Base-by-base conservation (phyloP, 2,797 vertebrate species). In the Gila robusta region DNA sequence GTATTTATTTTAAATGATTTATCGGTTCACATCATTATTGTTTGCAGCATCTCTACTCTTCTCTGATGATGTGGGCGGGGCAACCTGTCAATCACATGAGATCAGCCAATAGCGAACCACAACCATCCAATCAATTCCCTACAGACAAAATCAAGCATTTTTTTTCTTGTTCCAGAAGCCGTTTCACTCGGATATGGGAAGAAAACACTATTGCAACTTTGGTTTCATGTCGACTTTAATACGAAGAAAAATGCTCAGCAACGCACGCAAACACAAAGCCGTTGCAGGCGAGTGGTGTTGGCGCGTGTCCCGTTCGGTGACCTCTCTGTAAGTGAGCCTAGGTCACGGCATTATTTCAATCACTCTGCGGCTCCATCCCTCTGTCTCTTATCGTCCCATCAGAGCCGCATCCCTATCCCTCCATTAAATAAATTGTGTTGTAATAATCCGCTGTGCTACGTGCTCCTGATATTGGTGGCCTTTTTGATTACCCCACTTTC, bases 361-460 rank as follows among this genome's bases (percentile, higher is more conserved):
- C 93, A 91, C 93, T 90, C 91, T 89, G 62, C 39, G 32, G 56
- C 71, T 64, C 79, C 88, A 91, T 92, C 91, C 89, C 69, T 89
- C 92, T 88, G 90, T 87, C 88, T 91, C 93, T 91, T 80, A 82
- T 62, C 69, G 71, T 74, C 86, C 73, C 82, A 88, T 87, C 89
- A 86, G 81, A 77, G 73, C 71, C 47, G 52, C 82, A 81, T 89
- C 82, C 71, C 79, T 76, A 79, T 93, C 90, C 91, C 93, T 95
- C 95, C 95, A 96, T 96, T 96, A 96, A 95, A 95, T 95, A 95
- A 95, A 96, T 96, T 96, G 95, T 94, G 90, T 91, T 91, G 92
- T 95, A 94, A 95, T 96, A 96, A 96, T 96, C 95, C 96, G 91
- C 93, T 94, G 92, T 83, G 86, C 85, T 88, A 79, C 84, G 83